Base-by-base conservation (phyloP, 1,140 invertebrate genomes). In the Eumaeus atala region DNA sequence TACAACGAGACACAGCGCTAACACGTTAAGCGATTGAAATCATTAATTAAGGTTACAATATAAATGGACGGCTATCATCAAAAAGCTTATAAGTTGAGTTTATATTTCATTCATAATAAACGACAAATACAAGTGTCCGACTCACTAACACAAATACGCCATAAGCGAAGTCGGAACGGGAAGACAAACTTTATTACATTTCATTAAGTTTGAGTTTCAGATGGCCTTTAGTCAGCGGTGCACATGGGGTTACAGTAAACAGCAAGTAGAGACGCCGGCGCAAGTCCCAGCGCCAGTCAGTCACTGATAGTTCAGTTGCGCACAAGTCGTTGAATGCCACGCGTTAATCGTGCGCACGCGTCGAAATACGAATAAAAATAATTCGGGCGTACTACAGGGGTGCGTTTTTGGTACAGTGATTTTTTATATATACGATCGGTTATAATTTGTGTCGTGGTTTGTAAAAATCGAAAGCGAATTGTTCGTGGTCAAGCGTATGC, bases 91-190 rank as follows among this genome's bases (percentile, higher is more conserved):
- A 70, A 67, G 66, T 68, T 64, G 62, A 75, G 77, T 81, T 77
- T 82, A 82, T 84, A 79, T 76, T 85, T 82, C 82, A 85, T 85
- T 85, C 82, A 84, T 85, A 72, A 64, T 53, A 69, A 72, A 77
- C 73, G 78, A 83, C 77, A 75, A 77, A 85, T 82, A 83, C 79
- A 80, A 77, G 72, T 78, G 78, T 75, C 72, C 72, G 75, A 76
- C 69, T 83, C 74, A 83, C 81, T 77, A 80, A 80, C 79, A 83
- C 81, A 83, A 77, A 85, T 83, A 85, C 74, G 72, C 51, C 51
- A 56, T 51, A 56, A 55, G 50, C 52, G 47, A 35, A 8, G 10
- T 21, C 14, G 33, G 6, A 52, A 64, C 56, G 33, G 11, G 6
- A 70, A 69, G 69, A 14, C 35, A 1, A 51, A 66, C 63, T 50